These are phyloP conservation scores for Hydractinia echinata DNA, from an alignment of 30 jellyfish, hydroid and myxozoan genomes.

Conservation along the genomic window DNA sequence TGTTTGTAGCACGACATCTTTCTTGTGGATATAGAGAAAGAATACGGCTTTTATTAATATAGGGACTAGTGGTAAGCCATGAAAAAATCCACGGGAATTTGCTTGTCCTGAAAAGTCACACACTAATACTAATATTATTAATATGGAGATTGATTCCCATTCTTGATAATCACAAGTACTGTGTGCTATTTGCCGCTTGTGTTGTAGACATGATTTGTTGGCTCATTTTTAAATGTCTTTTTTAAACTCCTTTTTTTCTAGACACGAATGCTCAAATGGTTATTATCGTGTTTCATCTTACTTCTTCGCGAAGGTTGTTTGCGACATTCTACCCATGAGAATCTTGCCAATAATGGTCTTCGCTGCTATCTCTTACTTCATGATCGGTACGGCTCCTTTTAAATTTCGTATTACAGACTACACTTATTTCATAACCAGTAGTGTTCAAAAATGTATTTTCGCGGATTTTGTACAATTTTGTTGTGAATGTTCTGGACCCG, in stretches of 20 bases:
- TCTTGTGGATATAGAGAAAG: too few relatives aligned
- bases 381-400: conserved; percentile 58
- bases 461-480: neutral
- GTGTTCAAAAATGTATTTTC: neutral
- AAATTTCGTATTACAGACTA: neutral
- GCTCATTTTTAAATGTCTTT: neutral
- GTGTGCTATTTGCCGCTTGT: too few relatives aligned
- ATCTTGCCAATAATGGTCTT: conserved; percentile 56
- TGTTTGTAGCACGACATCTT: too few relatives aligned
- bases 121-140: too few relatives aligned
- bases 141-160: too few relatives aligned
- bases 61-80: too few relatives aligned
- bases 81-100: too few relatives aligned
- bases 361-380: conserved; percentile 69
- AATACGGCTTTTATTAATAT: too few relatives aligned
- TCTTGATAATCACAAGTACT: too few relatives aligned
- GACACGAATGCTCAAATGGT: conserved; percentile 94
- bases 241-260: neutral
- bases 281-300: conserved; percentile 82
- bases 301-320: conserved; percentile 64
- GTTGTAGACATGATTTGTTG: neutral
- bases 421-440: neutral
- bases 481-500: neutral
- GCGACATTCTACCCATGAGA: conserved; percentile 85
- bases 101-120: too few relatives aligned